These are phyloP conservation scores for Aplidium turbinatum DNA, from an alignment of 23 tunicate species.

Conservation along the genomic window DNA sequence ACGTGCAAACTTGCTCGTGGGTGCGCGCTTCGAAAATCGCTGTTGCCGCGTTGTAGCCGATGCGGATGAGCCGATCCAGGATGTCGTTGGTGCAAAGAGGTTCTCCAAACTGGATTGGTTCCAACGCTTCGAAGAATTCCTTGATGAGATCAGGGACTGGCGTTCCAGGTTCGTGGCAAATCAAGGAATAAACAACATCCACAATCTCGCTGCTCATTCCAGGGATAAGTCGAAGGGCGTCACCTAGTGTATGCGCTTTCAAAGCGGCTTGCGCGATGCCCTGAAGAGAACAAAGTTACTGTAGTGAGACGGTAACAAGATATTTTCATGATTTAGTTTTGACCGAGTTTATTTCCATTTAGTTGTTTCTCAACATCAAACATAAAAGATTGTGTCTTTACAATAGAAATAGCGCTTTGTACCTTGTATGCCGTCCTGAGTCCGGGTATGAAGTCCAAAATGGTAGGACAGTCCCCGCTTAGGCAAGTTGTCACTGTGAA, in stretches of 20 bases:
- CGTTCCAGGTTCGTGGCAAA: background rate
- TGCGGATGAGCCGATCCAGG: background rate
- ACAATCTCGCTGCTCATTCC: too few species aligned
- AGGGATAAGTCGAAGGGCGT: too few species aligned
- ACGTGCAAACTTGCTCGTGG: background rate
- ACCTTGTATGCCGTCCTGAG: conserved; percentile 6
- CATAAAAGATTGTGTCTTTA: background rate
- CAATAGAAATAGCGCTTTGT: background rate
- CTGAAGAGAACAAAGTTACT: too few species aligned
- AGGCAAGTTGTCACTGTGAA: background rate
- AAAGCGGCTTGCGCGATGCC: too few species aligned
- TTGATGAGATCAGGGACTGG: background rate
- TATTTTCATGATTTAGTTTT: too few species aligned
- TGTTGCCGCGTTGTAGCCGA: background rate
- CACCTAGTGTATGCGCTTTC: too few species aligned
- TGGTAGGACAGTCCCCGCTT: conserved; percentile 2
- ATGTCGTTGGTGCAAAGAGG: background rate
- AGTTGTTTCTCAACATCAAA: background rate
- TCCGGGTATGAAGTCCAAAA: conserved; percentile 17
- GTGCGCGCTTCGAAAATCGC: background rate
- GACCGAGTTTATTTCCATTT: too few species aligned
- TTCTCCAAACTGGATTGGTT: background rate
- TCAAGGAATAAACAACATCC: background rate
- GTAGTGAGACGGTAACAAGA: too few species aligned
- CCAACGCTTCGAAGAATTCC: too few species aligned